Evolutionary conservation across 2,113 vertebrate species (phyloP).

Genomic region (Empidonax alnorum): DNA sequence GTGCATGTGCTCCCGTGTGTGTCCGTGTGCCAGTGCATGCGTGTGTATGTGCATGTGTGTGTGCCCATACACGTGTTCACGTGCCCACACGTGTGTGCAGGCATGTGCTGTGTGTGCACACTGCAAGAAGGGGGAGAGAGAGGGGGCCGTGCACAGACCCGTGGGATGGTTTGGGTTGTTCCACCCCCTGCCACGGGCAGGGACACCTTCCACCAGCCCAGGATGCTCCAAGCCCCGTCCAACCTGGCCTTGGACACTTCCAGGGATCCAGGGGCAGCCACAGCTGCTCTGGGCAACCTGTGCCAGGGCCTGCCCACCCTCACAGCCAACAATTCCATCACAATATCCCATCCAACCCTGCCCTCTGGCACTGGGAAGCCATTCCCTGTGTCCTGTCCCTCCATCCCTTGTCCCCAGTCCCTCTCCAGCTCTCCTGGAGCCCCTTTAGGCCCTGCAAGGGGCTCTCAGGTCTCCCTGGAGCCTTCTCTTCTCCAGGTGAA

Average conservation of each 20-base stretch:
- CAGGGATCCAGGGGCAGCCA: not conserved
- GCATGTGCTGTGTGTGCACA: not conserved
- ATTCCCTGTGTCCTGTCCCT: not conserved
- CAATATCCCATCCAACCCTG: not conserved
- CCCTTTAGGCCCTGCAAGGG: not conserved
- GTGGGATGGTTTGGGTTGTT: not conserved
- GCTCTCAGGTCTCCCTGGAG: not conserved
- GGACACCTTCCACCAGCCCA: not conserved
- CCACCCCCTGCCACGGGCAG: not conserved
- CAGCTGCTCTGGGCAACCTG: not conserved
- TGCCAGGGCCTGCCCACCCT: not conserved
- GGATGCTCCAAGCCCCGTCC: not conserved
- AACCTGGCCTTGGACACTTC: not conserved
- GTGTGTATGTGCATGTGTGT: not conserved
- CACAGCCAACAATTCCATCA: fast-evolving
- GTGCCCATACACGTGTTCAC: not conserved
- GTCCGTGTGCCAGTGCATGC: not conserved
- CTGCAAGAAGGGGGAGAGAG: not conserved
- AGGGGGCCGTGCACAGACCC: too few species aligned
- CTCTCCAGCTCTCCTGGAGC: not conserved
- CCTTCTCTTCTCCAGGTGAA: not conserved
- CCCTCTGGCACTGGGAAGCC: not conserved
- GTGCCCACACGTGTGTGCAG: not conserved
- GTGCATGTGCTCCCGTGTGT: not conserved
- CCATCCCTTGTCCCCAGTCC: not conserved